These are phyloP conservation scores for Dyspetes luteomarginatus DNA, from an alignment of 2,888 invertebrate genomes.

Conservation along the genomic window DNA sequence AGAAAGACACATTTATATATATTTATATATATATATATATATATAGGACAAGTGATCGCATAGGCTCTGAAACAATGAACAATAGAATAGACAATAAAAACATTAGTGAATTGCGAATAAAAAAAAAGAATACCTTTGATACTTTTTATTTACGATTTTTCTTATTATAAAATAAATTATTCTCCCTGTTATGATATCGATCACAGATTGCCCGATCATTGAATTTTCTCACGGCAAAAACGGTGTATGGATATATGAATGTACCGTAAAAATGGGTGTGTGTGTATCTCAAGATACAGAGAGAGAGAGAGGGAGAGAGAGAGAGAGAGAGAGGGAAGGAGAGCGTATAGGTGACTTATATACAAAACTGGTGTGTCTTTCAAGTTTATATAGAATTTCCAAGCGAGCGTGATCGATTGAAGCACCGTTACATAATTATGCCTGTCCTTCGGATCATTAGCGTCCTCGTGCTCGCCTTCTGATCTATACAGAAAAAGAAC, in stretches of 20 bases:
- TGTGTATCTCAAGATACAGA: constrained; percentile 5
- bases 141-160: not conserved
- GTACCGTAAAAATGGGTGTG: not conserved
- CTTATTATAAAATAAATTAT: constrained; percentile 35
- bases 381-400: not conserved
- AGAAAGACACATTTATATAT: not conserved
- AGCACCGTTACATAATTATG: constrained; percentile 60
- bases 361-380: too few relatives aligned
- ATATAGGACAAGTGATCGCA: not conserved
- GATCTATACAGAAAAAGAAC: constrained; percentile 17
- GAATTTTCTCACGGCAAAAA: constrained; percentile 46
- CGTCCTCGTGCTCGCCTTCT: constrained; percentile 31
- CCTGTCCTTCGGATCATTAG: constrained; percentile 65
- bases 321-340: not conserved
- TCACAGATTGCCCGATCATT: constrained; percentile 20
- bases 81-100: constrained; percentile 43
- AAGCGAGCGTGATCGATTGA: constrained; percentile 50
- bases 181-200: not conserved
- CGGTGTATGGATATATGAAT: not conserved
- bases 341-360: too few relatives aligned
- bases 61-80: constrained; percentile 27
- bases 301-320: not conserved
- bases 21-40: not conserved
- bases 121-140: not conserved
- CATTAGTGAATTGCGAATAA: constrained; percentile 18